A percentile compares a stretch with the other conserved stretches of the same genome.
phyloP scores from a whole-genome alignment of 2,113 vertebrate species.

The Odontophorus gujanensis region DNA sequence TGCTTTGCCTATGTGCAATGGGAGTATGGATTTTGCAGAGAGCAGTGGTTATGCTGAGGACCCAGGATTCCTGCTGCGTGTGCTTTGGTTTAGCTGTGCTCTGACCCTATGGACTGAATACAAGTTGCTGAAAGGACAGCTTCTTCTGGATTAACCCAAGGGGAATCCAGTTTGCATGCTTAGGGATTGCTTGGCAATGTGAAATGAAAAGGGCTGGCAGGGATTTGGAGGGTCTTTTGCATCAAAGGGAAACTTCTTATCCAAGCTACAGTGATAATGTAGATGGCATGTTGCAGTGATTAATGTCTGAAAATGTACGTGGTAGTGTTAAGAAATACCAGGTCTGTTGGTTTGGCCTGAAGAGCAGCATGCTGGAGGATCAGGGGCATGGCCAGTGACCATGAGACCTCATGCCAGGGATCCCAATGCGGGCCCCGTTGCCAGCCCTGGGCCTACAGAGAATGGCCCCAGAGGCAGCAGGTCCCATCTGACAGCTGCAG shows the following conservation, averaged over 20 bases:
- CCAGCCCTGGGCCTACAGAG: not conserved
- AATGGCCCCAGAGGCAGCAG: not conserved
- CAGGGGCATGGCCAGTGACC: not conserved
- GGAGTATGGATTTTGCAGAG: not conserved
- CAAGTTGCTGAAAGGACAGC: not conserved
- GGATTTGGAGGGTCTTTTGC: not conserved
- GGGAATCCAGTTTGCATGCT: not conserved
- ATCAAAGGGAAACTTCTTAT: not conserved
- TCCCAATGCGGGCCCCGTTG: not conserved
- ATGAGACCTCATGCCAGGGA: fast-evolving
- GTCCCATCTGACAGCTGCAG: not conserved
- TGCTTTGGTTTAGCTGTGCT: not conserved
- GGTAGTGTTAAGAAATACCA: not conserved
- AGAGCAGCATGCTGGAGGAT: not conserved
- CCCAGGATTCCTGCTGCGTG: not conserved
- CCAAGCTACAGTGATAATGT: not conserved
- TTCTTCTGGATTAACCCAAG: not conserved
- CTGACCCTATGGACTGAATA: not conserved
- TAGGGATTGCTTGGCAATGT: not conserved
- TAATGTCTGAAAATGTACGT: not conserved
- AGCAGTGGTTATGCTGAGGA: not conserved
- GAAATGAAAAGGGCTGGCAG: not conserved
- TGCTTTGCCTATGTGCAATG: not conserved
- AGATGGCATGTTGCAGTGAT: not conserved
- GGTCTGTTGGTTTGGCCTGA: not conserved